These are phyloP conservation scores for Deilephila elpenor DNA, from an alignment of 2,888 invertebrate genomes.

Conservation along the genomic window DNA sequence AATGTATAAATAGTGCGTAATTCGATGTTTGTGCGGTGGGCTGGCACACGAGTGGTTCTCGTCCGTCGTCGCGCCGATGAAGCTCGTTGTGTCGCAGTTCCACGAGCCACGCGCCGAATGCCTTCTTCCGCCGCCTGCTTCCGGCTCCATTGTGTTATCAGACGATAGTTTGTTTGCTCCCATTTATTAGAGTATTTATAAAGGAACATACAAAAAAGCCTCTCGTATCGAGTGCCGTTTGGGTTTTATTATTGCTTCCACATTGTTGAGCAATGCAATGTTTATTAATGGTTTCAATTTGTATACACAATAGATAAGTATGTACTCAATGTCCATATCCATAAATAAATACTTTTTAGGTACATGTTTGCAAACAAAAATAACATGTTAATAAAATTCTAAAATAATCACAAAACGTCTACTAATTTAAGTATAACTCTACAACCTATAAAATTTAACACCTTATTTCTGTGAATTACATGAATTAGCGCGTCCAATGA, in stretches of 20 bases:
- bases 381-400: too few species aligned
- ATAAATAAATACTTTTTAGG: too few species aligned
- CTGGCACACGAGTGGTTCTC: slow-evolving; percentile 48
- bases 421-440: too few species aligned
- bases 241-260: neutral
- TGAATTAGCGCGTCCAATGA: slow-evolving; percentile 53
- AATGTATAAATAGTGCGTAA: slow-evolving; percentile 53
- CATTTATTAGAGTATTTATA: slow-evolving; percentile 17
- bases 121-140: slow-evolving; percentile 74
- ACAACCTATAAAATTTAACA: neutral
- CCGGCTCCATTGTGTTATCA: slow-evolving; percentile 71
- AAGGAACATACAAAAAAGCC: slow-evolving; percentile 5
- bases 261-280: neutral
- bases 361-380: too few species aligned
- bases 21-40: slow-evolving; percentile 52
- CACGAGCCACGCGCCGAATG: slow-evolving; percentile 62
- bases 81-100: slow-evolving; percentile 40
- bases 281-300: neutral
- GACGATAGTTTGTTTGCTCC: slow-evolving; percentile 17
- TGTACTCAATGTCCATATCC: too few species aligned
- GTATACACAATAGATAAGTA: neutral
- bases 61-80: slow-evolving; percentile 69
- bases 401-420: too few species aligned
- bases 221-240: neutral
- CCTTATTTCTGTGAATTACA: slow-evolving; percentile 1